phyloP scores from a whole-genome alignment of 1,140 invertebrate species.

The Gerris buenoi region DNA sequence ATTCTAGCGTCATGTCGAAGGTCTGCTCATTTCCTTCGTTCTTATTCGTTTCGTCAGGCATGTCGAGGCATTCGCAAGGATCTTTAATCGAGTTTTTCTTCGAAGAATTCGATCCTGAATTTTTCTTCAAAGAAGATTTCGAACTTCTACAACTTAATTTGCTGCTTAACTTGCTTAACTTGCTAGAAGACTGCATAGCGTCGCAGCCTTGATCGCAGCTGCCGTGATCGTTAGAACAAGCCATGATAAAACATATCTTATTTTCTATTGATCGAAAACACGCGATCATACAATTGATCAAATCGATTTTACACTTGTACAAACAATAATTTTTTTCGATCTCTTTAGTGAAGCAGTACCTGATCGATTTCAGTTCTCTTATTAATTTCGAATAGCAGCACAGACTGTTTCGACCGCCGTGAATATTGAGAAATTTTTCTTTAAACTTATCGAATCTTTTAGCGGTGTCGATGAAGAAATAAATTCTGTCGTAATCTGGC shows the following conservation, averaged over 20 bases:
- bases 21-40: neutral
- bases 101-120: neutral
- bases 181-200: neutral
- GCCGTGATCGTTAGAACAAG: neutral
- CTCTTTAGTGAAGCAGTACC: neutral
- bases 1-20: neutral
- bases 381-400: neutral
- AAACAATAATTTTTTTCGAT: neutral
- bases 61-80: neutral
- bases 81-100: neutral
- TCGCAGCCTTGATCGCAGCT: neutral
- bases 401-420: neutral
- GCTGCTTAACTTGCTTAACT: neutral
- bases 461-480: neutral
- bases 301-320: neutral
- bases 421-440: neutral
- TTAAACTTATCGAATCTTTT: neutral
- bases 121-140: neutral
- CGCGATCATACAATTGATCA: neutral
- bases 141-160: neutral
- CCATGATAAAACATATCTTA: neutral
- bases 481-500: neutral
- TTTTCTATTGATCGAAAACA: neutral
- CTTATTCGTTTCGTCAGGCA: neutral
- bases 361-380: neutral